Base-by-base conservation (phyloP, 37 sponge, comb jelly and placozoan genomes). In the Spongilla lacustris region DNA sequence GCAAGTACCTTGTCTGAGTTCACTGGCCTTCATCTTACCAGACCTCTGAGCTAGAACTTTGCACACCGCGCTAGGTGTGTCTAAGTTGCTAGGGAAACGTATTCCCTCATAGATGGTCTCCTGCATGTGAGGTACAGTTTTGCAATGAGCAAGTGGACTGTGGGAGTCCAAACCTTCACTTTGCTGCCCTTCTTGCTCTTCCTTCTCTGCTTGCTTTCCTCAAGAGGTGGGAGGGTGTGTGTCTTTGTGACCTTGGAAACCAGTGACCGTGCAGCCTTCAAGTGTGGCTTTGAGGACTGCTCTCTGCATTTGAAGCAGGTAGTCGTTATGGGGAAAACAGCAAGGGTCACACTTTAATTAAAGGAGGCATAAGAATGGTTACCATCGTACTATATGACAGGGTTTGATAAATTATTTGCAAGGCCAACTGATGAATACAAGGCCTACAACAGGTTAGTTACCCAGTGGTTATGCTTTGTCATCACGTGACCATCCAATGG, bases 11-110 rank as follows among this genome's bases (percentile, higher is more conserved):
- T 83, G 74, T 69, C 76, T 87, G 32, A 92, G 82, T 58, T 87
- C 79, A 32, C 78, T 58, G 66, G 86, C 91, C 68, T 80, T 92
- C 78, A 85, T 58, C 77, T 85, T 81, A 26, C 95, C 95, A 28
- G 91, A 85, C 67, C 91, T 69, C 48, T 94, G 95, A 46, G 70
- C 71, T 19, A 94, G 92, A 4, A 94, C 86, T 66, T 78, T 86
- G 0, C 83, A 77, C n/a, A 91, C 92, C 12, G 91, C 89, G 19
- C 67, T 83, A 10, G 95, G 89, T 27, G 77, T 91, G 71, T 86
- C 85, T 58, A 94, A 37, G 79, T 90, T 81, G 25, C 76, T 69
- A 49, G 94, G 89, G 27, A 94, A 75, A 27, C 86, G 81, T 34
- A 87, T 74, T 5, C 92, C 92, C 27, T 91, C 88, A 58, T 73